A percentile compares a stretch with the other conserved stretches of the same genome.
Conservation (phyloP, 2,888 invertebrate species). For the Entomobrya proxima region DNA sequence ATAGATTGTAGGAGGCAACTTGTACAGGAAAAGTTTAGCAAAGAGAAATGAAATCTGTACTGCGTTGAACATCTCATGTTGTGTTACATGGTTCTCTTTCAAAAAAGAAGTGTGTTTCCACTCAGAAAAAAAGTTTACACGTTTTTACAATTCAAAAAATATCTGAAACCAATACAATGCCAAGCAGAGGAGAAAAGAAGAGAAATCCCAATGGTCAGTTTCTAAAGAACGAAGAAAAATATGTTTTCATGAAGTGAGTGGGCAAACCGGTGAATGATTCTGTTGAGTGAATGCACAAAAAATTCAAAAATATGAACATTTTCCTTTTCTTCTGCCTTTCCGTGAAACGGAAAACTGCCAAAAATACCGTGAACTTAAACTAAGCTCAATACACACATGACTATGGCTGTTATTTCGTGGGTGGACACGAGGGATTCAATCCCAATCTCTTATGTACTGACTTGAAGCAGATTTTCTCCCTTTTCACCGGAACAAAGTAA, state of each 20-base stretch:
- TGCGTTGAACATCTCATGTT: not conserved
- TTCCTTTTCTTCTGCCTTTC: not conserved
- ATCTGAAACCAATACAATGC: conserved; percentile 22
- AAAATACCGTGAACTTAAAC: conserved; percentile 30
- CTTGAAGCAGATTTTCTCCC: conserved; percentile 31
- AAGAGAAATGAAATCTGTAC: not conserved
- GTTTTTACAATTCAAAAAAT: conserved; percentile 37
- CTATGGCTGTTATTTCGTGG: not conserved
- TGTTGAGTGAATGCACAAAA: not conserved
- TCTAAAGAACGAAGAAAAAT: conserved; percentile 15
- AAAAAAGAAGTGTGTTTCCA: not conserved
- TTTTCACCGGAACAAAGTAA: not conserved
- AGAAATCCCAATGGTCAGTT: conserved; percentile 43
- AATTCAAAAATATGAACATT: conserved; percentile 27
- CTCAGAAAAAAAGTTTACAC: not conserved
- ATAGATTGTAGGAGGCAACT: not conserved
- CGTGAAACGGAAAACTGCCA: not conserved
- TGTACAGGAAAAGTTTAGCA: not conserved
- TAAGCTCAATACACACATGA: not conserved
- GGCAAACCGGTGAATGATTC: not conserved
- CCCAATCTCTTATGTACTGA: not conserved
- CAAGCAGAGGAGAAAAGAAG: not conserved
- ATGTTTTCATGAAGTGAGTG: not conserved
- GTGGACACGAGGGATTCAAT: conserved; percentile 49
- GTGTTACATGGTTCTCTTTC: too few relatives aligned